Conservation (phyloP, 2,888 invertebrate species). For the Drosophila pseudotalamancana region DNA sequence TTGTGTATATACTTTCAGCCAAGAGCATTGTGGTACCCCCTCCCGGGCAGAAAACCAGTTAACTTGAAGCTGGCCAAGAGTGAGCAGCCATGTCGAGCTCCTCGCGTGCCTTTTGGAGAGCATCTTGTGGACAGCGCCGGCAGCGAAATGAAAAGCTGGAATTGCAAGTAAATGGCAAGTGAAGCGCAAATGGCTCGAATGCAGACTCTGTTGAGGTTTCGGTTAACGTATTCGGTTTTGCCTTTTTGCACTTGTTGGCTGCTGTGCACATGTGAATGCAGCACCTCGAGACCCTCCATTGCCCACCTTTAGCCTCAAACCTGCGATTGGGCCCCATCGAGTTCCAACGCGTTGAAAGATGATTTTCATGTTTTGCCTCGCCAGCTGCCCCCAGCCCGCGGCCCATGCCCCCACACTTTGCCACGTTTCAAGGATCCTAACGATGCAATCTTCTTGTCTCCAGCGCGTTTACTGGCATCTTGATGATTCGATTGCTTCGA, state of each 20-base stretch:
- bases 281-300: not conserved
- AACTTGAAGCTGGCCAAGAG: slow-evolving; percentile 9
- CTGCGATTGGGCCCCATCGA: slow-evolving; percentile 24
- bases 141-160: slow-evolving; percentile 68
- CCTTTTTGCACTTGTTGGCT: slow-evolving; percentile 48
- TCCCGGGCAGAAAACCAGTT: slow-evolving; percentile 71
- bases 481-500: slow-evolving; percentile 70
- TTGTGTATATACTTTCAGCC: slow-evolving; percentile 2
- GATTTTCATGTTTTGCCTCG: slow-evolving; percentile 77
- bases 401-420: slow-evolving; percentile 2
- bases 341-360: slow-evolving; percentile 70
- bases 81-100: slow-evolving; percentile 45
- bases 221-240: slow-evolving; percentile 40
- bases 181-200: slow-evolving; percentile 25
- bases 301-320: not conserved
- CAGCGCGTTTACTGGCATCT: slow-evolving; percentile 74
- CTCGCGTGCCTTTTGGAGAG: slow-evolving; percentile 53
- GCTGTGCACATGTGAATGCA: slow-evolving; percentile 41
- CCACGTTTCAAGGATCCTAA: slow-evolving; percentile 53
- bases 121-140: slow-evolving; percentile 64
- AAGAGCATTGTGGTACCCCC: slow-evolving; percentile 13
- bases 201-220: slow-evolving; percentile 18
- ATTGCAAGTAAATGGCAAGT: slow-evolving; percentile 35
- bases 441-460: slow-evolving; percentile 74
- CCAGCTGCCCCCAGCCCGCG: slow-evolving; percentile 23